These are phyloP conservation scores for Seira musarum DNA, from an alignment of 2,888 invertebrate species.

Conservation along the genomic window DNA sequence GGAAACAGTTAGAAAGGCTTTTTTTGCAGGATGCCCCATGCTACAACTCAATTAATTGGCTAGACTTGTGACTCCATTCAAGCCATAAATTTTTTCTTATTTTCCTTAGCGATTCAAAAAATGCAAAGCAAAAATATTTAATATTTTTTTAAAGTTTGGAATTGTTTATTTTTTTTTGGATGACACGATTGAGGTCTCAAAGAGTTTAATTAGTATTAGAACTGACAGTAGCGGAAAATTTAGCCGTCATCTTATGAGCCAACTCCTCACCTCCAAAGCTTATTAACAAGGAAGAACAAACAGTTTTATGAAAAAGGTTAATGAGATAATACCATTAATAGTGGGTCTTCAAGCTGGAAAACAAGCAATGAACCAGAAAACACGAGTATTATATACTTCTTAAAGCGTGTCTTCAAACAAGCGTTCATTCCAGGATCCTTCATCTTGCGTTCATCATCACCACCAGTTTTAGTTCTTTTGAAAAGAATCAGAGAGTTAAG, in stretches of 20 bases:
- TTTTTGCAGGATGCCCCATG: conserved; percentile 29
- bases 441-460: not conserved
- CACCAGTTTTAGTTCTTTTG: not conserved
- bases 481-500: not conserved
- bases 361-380: conserved; percentile 3
- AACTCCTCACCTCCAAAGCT: conserved; percentile 1
- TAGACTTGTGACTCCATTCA: not conserved
- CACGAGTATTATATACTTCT: not conserved
- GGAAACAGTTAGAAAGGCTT: not conserved
- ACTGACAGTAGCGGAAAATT: conserved; percentile 15
- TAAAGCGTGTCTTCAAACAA: not conserved
- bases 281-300: conserved; percentile 15
- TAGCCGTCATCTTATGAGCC: not conserved
- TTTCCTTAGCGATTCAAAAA: not conserved
- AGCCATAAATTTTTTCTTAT: not conserved
- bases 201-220: not conserved
- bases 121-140: too few relatives aligned
- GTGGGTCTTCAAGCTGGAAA: conserved; percentile 14
- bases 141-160: too few relatives aligned
- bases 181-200: not conserved
- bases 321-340: conserved; percentile 57
- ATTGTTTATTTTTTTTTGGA: too few relatives aligned
- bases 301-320: conserved; percentile 37
- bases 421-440: conserved; percentile 3
- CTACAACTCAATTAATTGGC: conserved; percentile 16